phyloP scores from a whole-genome alignment of 1,140 invertebrate genomes.

The Ylistrum balloti region DNA sequence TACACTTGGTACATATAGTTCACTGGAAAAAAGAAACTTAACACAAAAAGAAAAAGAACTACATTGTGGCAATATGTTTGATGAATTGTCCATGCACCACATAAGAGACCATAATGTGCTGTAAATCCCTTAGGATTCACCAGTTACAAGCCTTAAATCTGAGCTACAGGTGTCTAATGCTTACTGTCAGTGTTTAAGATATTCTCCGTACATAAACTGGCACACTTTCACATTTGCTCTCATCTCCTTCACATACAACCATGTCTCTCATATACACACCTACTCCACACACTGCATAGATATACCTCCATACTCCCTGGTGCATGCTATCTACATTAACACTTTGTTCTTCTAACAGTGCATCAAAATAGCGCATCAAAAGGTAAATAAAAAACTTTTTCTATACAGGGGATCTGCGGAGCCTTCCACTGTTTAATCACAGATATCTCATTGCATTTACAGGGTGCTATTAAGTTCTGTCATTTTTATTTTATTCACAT shows the following conservation, averaged over 20 bases:
- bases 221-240: background rate
- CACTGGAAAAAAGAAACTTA: too few relatives aligned
- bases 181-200: background rate
- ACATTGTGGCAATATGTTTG: background rate
- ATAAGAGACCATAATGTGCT: background rate
- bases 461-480: background rate
- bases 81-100: background rate
- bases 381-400: background rate
- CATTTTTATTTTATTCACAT: background rate
- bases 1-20: background rate
- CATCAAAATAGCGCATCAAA: slow-evolving; percentile 33
- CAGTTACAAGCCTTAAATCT: too few relatives aligned
- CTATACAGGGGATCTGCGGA: slow-evolving; percentile 21
- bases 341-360: slow-evolving; percentile 20
- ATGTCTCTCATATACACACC: background rate
- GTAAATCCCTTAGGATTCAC: too few relatives aligned
- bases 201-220: background rate
- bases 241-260: background rate
- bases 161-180: background rate
- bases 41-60: too few relatives aligned
- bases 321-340: slow-evolving; percentile 13
- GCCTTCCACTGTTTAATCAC: slow-evolving; percentile 18
- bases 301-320: background rate
- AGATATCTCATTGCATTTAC: slow-evolving; percentile 33
- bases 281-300: slow-evolving; percentile 13